Conservation (phyloP, 2,797 vertebrate species). For the Pangasius krempfi region DNA sequence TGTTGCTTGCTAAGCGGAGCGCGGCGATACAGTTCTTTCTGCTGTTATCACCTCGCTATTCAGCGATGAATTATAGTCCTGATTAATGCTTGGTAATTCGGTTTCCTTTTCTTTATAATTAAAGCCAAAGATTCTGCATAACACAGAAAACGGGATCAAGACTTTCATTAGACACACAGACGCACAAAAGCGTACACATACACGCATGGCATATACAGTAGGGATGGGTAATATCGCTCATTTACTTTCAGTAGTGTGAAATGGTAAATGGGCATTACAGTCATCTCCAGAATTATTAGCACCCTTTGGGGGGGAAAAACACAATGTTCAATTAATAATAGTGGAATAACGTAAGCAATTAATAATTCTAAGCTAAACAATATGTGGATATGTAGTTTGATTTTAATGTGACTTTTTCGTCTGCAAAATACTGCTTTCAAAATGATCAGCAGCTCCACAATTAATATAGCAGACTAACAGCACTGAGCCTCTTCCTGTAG, state of each 20-base stretch:
- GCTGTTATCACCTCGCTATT: constrained; percentile 29
- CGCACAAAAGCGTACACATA: neutral
- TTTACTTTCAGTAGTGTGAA: neutral
- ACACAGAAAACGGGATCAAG: constrained; percentile 33
- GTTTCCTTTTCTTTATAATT: constrained; percentile 47
- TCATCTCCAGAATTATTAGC: neutral
- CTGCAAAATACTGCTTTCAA: neutral
- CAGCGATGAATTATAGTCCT: constrained; percentile 38
- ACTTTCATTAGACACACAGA: constrained; percentile 48
- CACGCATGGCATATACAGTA: neutral
- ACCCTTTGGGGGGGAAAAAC: neutral
- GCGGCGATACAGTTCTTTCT: constrained; percentile 16
- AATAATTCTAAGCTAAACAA: neutral
- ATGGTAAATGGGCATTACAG: neutral
- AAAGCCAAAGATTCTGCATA: constrained; percentile 38
- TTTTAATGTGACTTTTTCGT: neutral
- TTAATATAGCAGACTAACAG: neutral
- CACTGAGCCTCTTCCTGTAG: neutral
- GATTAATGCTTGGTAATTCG: constrained; percentile 52
- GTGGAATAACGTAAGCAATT: neutral
- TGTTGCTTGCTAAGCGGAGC: neutral
- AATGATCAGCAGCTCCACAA: neutral
- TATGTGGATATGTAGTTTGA: neutral
- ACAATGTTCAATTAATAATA: neutral
- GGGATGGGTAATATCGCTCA: neutral